Evolutionary conservation across 2,888 invertebrate genomes (phyloP).

Genomic region (Tuberolachnus salignus): DNA sequence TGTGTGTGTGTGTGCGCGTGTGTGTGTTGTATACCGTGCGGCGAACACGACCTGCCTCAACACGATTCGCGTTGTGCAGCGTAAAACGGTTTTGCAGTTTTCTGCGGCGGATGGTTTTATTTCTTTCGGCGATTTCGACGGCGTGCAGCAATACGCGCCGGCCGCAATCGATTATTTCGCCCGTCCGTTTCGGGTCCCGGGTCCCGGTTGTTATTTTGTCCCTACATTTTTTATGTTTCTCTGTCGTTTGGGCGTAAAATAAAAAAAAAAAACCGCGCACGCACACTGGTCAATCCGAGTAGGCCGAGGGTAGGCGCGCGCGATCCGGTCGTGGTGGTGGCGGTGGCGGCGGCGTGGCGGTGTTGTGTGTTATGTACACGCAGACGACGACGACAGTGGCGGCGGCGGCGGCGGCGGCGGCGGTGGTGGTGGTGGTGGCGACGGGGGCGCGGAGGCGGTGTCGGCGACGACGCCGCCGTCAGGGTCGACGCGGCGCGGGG

Average conservation of each 20-base stretch:
- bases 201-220: constrained; percentile 18
- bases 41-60: constrained; percentile 44
- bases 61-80: constrained; percentile 9
- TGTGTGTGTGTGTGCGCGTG: not conserved
- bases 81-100: not conserved
- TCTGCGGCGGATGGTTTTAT: not conserved
- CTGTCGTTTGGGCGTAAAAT: constrained; percentile 1
- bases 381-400: not conserved
- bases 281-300: constrained; percentile 36
- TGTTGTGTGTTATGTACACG: not conserved
- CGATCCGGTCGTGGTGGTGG: constrained; percentile 27
- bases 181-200: constrained; percentile 1
- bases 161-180: not conserved
- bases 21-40: not conserved
- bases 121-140: not conserved
- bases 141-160: too few relatives aligned
- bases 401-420: not conserved
- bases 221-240: constrained; percentile 12
- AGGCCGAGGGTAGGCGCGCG: constrained; percentile 55
- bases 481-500: constrained; percentile 1
- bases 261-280: constrained; percentile 22
- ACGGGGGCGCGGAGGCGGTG: constrained; percentile 23
- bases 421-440: not conserved
- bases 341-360: constrained; percentile 2
- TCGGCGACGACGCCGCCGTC: not conserved